Conservation (phyloP, 2,888 invertebrate species). For the Boloria selene region DNA sequence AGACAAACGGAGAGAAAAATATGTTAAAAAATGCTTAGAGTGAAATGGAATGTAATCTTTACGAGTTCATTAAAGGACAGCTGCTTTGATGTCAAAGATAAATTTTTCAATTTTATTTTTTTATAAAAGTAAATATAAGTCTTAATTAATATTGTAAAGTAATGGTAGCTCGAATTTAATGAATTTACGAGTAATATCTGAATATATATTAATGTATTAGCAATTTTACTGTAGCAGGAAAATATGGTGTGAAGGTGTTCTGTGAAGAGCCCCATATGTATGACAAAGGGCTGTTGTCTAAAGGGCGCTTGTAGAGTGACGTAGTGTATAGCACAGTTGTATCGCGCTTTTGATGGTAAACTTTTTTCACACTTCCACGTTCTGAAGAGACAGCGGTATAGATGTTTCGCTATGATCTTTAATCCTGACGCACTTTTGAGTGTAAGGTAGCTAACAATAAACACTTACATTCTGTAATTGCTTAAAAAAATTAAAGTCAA, state of each 20-base stretch:
- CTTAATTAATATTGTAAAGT: too few relatives aligned
- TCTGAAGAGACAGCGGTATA: constrained; percentile 18
- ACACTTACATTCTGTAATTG: background rate
- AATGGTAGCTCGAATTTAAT: too few relatives aligned
- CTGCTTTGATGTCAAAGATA: too few relatives aligned
- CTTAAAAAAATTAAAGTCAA: background rate
- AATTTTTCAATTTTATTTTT: too few relatives aligned
- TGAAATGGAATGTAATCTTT: too few relatives aligned
- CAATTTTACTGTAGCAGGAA: constrained; percentile 23
- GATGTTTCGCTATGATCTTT: constrained; percentile 18
- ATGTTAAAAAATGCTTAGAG: too few relatives aligned
- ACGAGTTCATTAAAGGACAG: too few relatives aligned
- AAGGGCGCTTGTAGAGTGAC: constrained; percentile 33
- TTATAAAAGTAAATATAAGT: too few relatives aligned
- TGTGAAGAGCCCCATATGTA: constrained; percentile 36
- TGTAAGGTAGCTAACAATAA: constrained; percentile 8
- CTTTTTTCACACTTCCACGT: constrained; percentile 35
- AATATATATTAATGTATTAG: constrained; percentile 7
- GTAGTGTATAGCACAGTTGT: constrained; percentile 31
- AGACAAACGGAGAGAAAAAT: too few relatives aligned
- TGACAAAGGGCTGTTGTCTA: constrained; percentile 37
- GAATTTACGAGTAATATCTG: background rate
- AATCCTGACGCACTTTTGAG: constrained; percentile 4
- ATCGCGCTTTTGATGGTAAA: constrained; percentile 34
- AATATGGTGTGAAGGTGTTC: constrained; percentile 32